Evolutionary conservation across 2,888 invertebrate species (phyloP), one percentile per base, ranked within the genome.

Genomic region (Mythimna albipuncta): DNA sequence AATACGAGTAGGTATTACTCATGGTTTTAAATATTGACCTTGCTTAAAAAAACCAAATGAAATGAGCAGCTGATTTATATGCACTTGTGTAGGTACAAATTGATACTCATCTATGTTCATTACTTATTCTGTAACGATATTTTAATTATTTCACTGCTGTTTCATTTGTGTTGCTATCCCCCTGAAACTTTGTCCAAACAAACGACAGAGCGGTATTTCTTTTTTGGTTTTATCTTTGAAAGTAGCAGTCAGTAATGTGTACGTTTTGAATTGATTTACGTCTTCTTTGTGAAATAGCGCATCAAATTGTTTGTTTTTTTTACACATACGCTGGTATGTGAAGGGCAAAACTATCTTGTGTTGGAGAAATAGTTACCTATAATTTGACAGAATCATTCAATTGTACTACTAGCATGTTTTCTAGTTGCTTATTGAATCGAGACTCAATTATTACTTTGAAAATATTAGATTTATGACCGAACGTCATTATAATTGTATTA

Each of bases 291-390:
- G 54, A 72, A 77, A 76, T 65, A 79, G 54, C 58, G 50, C 55
- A 55, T 64, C 75, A 64, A 64, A 66, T 70, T 75, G 75, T 66
- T 75, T 71, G 64, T 73, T 75, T 69, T 78, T 73, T 78, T 61
- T 38, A 65, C 72, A 70, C 63, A 67, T 68, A 64, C 62, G 72
- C 71, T 81, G 81, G 73, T 73, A 83, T 79, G 83, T 72, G 83
- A 75, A 79, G 76, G 72, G 70, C 68, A 81, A 78, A 70, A 32
- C 67, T 73, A 81, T 81, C 66, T 72, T 63, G 65, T 65, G 54
- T 38, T 58, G 13, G 47, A 16, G 16, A 16, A 47, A 6, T 19
- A 47, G 47, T 16, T 21, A 61, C 13, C 55, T 21, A 16, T 10
- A 10, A 74, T 75, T 72, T 71, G 66, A 67, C 62, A 67, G 62